Conservation (phyloP, 2,797 vertebrate genomes). For the Epinephelus malabaricus region DNA sequence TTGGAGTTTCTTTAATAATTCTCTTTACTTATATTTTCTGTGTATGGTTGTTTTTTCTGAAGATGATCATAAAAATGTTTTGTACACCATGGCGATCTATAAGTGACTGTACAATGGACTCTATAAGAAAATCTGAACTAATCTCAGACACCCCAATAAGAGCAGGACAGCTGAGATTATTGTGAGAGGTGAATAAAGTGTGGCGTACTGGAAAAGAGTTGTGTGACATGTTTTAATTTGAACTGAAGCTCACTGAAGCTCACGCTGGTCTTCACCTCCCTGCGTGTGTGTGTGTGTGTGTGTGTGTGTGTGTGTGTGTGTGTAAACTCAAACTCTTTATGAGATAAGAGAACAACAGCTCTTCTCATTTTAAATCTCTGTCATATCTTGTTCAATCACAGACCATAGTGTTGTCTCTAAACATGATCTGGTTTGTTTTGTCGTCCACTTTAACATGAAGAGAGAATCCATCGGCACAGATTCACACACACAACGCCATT, state of each 20-base stretch:
- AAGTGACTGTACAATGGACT: background rate
- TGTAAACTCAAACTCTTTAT: background rate
- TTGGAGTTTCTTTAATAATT: background rate
- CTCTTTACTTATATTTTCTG: background rate
- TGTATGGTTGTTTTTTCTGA: background rate
- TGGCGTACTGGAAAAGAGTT: background rate
- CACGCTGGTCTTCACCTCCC: background rate
- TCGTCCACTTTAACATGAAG: conserved; percentile 20
- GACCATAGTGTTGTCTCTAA: background rate
- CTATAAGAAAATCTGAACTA: background rate
- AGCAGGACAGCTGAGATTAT: background rate
- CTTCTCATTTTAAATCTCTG: background rate
- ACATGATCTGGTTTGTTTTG: conserved; percentile 28
- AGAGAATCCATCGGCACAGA: conserved; percentile 49
- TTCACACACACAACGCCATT: conserved; percentile 34
- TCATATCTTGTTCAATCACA: background rate
- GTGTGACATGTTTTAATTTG: background rate
- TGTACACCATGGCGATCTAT: too few relatives aligned
- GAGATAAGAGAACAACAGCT: background rate
- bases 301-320: background rate
- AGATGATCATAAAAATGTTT: too few relatives aligned
- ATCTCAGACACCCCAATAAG: background rate
- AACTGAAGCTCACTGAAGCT: background rate
- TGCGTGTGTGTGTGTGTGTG: background rate
- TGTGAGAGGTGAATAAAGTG: background rate